These are phyloP conservation scores for Drosophila kuntzei DNA, from an alignment of 2,888 invertebrate genomes.

Conservation along the genomic window DNA sequence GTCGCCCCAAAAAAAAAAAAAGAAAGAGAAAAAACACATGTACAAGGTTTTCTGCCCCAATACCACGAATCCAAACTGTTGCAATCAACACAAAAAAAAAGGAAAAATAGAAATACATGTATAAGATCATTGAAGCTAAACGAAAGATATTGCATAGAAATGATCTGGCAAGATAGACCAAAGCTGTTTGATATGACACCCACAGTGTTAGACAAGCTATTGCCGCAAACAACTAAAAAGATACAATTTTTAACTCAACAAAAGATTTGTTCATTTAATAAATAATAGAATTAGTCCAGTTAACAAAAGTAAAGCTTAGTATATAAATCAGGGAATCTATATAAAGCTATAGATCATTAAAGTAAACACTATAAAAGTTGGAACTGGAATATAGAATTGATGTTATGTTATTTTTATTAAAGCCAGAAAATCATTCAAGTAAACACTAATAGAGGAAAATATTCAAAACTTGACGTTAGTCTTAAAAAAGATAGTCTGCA, in stretches of 20 bases:
- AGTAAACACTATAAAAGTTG: no score
- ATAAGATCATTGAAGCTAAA: background rate
- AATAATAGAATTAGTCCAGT: no score
- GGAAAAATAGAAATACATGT: background rate
- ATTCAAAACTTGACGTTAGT: no score
- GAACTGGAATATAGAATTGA: no score
- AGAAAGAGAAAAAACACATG: background rate
- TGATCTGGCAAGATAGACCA: background rate
- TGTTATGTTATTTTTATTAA: no score
- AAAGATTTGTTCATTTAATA: background rate
- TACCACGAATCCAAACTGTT: constrained; percentile 8
- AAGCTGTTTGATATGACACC: constrained; percentile 6
- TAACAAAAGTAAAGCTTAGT: no score
- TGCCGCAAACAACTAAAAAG: background rate
- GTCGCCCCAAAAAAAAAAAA: background rate
- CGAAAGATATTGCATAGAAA: constrained; percentile 1
- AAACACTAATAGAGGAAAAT: no score
- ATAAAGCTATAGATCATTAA: no score
- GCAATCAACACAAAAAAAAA: constrained; percentile 14
- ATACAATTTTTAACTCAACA: background rate
- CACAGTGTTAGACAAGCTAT: background rate
- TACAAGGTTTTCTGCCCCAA: constrained; percentile 17
- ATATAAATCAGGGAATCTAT: no score
- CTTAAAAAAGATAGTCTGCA: no score
- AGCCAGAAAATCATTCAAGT: no score